Evolutionary conservation across 2,113 vertebrate genomes (phyloP), one percentile per base, ranked within the genome.

Genomic region (Solea solea): DNA sequence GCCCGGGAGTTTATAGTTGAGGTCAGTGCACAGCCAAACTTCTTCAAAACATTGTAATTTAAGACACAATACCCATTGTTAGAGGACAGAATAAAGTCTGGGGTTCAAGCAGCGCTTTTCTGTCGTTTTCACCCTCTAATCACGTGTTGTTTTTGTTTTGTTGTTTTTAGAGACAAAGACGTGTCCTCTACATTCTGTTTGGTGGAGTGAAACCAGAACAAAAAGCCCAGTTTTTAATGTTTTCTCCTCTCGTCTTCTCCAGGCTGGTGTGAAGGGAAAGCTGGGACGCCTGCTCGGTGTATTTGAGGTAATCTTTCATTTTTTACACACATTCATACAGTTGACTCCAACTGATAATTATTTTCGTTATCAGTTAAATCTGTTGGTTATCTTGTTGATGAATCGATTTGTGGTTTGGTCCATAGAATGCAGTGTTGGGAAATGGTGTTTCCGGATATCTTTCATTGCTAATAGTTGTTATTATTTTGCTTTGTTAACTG

Each of bases 181-280:
- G 11, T n/a, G 52, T 10, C 11, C n/a, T 14, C 10, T 9, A 5
- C 39, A 21, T 39, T 39, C 1, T 50, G 9, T 16, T 21, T 21
- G 44, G 28, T n/a, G 5, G n/a, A 28, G 9, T 4, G n/a, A 12
- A 52, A 55, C 8, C 45, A 39, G 16, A 10, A 41, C 16, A 25
- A 21, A 27, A 21, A 41, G 58, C 5, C 13, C 12, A 3, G 2
- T 54, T 50, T 62, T 8, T 13, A n/a, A 21, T 5, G 0, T 10
- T 44, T 34, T 50, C 5, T 25, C 5, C 44, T 78, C 5, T 14
- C 80, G 88, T 55, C 72, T 80, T 69, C 65, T 69, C 70, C 74
- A 99, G 98, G 98, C 98, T 79, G 98, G 98, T 76, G 98, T 99
- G 65, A 98, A 97, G 94, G 98, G 98, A 84, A 96, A 96, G 21